Evolutionary conservation across 1,140 invertebrate species (phyloP).

Genomic region (Drosophila miranda): DNA sequence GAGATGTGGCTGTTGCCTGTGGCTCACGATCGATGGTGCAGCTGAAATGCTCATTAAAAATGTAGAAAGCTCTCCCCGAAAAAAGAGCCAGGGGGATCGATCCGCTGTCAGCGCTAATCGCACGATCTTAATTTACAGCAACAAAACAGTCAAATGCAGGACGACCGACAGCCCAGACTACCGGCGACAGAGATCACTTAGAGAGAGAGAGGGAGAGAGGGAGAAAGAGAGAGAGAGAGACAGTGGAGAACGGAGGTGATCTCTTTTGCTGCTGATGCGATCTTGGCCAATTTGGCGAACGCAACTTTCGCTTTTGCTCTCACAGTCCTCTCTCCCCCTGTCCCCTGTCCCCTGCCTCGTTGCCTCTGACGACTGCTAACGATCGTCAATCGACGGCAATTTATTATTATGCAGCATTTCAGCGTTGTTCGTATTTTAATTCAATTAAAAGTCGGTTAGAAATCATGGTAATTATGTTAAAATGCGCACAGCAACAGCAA

Average conservation of each 20-base stretch:
- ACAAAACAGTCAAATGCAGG: constrained; percentile 46
- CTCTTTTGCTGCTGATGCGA: constrained; percentile 24
- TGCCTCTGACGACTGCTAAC: constrained; percentile 50
- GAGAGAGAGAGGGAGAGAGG: not conserved
- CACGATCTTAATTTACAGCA: constrained; percentile 80
- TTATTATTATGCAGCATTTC: constrained; percentile 73
- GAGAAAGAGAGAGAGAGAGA: constrained; percentile 6
- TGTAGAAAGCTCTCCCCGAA: constrained; percentile 67
- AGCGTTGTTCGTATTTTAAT: constrained; percentile 70
- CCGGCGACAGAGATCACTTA: constrained; percentile 38
- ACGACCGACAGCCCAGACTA: constrained; percentile 51
- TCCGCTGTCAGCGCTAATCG: constrained; percentile 73
- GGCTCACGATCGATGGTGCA: constrained; percentile 63
- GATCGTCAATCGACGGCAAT: constrained; percentile 78
- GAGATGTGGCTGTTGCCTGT: constrained; percentile 33
- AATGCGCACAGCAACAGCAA: not conserved
- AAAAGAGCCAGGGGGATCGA: constrained; percentile 11
- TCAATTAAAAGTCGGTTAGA: constrained; percentile 78
- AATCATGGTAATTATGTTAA: constrained; percentile 72
- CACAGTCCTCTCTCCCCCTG: no score
- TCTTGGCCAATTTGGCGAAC: constrained; percentile 70
- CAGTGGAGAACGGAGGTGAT: constrained; percentile 1
- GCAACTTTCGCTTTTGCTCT: constrained; percentile 69
- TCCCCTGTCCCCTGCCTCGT: no score
- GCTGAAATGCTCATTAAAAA: constrained; percentile 78